Percentiles rank a stretch among this genome's conserved stretches.
These are phyloP conservation scores for Drosophila neotestacea DNA, from an alignment of 2,888 invertebrate species.

Conservation along the genomic window DNA sequence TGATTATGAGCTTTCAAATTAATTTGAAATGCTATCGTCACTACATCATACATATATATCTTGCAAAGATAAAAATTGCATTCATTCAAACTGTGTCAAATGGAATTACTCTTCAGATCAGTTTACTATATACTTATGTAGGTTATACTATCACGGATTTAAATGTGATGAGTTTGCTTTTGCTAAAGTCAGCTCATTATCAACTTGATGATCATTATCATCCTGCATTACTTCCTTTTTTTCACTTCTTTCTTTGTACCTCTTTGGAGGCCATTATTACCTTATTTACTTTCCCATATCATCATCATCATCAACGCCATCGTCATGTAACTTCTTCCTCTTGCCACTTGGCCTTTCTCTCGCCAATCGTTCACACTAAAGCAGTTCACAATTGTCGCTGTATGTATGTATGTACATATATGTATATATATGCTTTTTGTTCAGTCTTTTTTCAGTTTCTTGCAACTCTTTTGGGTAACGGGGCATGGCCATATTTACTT, in stretches of 20 bases:
- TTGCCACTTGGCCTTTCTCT: slow-evolving; percentile 50
- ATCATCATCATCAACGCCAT: slow-evolving; percentile 6
- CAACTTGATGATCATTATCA: slow-evolving; percentile 2
- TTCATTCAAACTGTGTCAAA: background rate
- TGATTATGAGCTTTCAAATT: too few relatives aligned
- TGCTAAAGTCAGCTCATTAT: background rate
- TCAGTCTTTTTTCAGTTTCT: slow-evolving; percentile 4
- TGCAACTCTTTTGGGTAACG: slow-evolving; percentile 18
- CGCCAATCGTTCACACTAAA: slow-evolving; percentile 7
- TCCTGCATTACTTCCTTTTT: slow-evolving; percentile 8
- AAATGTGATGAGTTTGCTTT: slow-evolving; percentile 3
- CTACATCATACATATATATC: too few relatives aligned
- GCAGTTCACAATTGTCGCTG: background rate
- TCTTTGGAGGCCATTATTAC: slow-evolving; percentile 1
- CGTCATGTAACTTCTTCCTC: slow-evolving; percentile 22
- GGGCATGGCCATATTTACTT: slow-evolving; percentile 40
- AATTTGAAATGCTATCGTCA: too few relatives aligned
- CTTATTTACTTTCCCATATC: slow-evolving; percentile 18
- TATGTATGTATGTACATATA: background rate
- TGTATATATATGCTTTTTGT: background rate
- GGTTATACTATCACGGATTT: background rate
- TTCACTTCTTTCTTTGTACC: background rate
- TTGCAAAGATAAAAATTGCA: too few relatives aligned
- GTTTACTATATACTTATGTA: background rate
- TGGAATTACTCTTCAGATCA: background rate